Conservation (phyloP, 2,888 invertebrate species). For the Phorcus lineatus region DNA sequence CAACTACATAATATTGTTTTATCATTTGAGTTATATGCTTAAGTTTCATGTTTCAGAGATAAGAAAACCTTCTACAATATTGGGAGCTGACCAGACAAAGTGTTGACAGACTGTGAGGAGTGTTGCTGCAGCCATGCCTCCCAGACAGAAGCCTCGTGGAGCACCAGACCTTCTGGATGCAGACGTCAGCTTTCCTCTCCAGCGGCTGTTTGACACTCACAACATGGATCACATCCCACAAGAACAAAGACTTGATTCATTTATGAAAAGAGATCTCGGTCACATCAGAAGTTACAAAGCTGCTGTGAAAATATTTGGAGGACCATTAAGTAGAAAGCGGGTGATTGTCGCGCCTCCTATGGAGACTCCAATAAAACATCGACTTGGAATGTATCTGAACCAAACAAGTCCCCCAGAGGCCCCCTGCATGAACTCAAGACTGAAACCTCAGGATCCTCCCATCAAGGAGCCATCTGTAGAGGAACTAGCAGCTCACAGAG, state of each 20-base stretch:
- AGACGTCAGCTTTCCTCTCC: constrained; percentile 65
- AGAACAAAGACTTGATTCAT: constrained; percentile 64
- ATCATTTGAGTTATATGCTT: too few species aligned
- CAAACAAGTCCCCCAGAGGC: constrained; percentile 45
- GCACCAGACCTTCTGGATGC: constrained; percentile 48
- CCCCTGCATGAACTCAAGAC: constrained; percentile 49
- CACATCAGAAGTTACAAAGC: constrained; percentile 70
- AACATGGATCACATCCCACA: constrained; percentile 70
- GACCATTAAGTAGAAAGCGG: constrained; percentile 65
- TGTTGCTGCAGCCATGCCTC: constrained; percentile 40
- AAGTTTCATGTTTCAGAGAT: too few species aligned
- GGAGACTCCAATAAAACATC: constrained; percentile 65
- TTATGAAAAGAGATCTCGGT: constrained; percentile 64
- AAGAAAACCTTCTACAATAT: too few species aligned
- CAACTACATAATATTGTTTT: too few species aligned
- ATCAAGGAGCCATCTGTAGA: constrained; percentile 46
- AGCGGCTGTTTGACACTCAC: constrained; percentile 70
- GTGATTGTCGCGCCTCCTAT: constrained; percentile 68
- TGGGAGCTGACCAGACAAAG: too few species aligned
- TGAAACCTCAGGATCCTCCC: constrained; percentile 46
- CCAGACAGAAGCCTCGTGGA: constrained; percentile 30
- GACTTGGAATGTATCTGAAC: constrained; percentile 56
- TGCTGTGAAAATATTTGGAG: constrained; percentile 72
- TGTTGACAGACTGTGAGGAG: too few species aligned
- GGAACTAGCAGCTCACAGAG: constrained; percentile 40